A percentile compares a stretch with the other conserved stretches of the same genome.
phyloP scores from a whole-genome alignment of 2,797 vertebrate genomes.

The Vireo griseus region DNA sequence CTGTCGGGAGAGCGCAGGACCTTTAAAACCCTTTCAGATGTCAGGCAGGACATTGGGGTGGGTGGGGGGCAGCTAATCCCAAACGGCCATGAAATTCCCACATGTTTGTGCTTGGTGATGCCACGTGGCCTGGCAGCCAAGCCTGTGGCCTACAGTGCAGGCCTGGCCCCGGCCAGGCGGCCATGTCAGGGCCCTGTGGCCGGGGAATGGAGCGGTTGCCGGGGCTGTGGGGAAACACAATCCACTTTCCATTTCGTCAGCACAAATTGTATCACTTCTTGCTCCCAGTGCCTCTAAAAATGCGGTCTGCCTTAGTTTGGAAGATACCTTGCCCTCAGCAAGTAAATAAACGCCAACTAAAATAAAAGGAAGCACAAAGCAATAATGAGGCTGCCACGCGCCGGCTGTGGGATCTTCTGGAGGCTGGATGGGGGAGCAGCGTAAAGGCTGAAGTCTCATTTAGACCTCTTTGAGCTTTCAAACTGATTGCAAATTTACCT shows the following conservation, averaged over 20 bases:
- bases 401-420: neutral
- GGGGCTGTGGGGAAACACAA: neutral
- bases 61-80: neutral
- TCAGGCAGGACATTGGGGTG: fast-evolving
- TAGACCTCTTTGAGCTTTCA: neutral
- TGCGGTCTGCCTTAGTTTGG: constrained; percentile 5
- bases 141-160: neutral
- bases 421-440: neutral
- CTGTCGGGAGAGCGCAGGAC: neutral
- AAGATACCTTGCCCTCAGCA: constrained; percentile 55
- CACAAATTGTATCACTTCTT: constrained; percentile 8
- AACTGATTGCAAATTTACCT: neutral
- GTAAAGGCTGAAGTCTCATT: neutral
- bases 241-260: constrained; percentile 14
- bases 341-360: constrained; percentile 56
- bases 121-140: neutral
- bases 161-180: fast-evolving
- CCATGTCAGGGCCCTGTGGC: neutral
- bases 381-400: neutral
- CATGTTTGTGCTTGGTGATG: neutral
- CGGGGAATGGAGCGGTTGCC: neutral
- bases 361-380: constrained; percentile 36
- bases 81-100: neutral
- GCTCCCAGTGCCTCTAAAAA: neutral
- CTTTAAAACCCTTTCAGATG: neutral